A percentile compares a stretch with the other conserved stretches of the same genome.
phyloP scores from a whole-genome alignment of 1,140 invertebrate genomes.

The Apocrypta bakeri region DNA sequence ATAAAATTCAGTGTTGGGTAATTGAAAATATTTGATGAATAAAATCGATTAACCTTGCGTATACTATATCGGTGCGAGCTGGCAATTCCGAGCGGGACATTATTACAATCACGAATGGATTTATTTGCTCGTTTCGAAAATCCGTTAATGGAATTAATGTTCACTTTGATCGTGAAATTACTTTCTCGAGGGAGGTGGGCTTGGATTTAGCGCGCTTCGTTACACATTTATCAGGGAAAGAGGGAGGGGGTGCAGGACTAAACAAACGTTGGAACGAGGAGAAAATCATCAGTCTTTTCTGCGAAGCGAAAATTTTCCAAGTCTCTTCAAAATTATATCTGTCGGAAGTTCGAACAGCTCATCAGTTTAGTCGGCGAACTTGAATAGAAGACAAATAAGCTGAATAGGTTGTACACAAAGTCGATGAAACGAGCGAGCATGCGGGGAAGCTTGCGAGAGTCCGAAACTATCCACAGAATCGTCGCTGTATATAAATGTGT shows the following conservation, averaged over 20 bases:
- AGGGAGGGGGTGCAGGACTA: background rate
- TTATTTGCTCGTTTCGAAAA: background rate
- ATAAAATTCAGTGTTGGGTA: background rate
- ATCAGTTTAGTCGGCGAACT: slow-evolving; percentile 15
- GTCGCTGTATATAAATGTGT: too few relatives aligned
- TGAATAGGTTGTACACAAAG: slow-evolving; percentile 17
- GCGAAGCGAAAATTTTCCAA: background rate
- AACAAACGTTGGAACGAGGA: background rate
- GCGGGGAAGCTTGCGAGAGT: too few relatives aligned
- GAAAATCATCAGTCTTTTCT: background rate
- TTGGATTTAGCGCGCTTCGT: background rate
- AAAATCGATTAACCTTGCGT: background rate
- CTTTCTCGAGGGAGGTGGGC: background rate
- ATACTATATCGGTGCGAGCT: too few relatives aligned
- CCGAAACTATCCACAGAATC: background rate
- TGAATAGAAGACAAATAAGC: slow-evolving; percentile 42
- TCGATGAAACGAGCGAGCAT: background rate
- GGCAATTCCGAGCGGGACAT: background rate
- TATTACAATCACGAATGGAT: background rate
- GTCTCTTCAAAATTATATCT: slow-evolving; percentile 13
- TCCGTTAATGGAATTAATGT: background rate
- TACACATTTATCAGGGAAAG: background rate
- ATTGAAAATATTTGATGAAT: background rate
- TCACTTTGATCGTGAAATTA: background rate
- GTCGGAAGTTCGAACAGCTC: slow-evolving; percentile 23